Base-by-base conservation (phyloP, 2,797 vertebrate genomes). In the Acanthurus tractus region DNA sequence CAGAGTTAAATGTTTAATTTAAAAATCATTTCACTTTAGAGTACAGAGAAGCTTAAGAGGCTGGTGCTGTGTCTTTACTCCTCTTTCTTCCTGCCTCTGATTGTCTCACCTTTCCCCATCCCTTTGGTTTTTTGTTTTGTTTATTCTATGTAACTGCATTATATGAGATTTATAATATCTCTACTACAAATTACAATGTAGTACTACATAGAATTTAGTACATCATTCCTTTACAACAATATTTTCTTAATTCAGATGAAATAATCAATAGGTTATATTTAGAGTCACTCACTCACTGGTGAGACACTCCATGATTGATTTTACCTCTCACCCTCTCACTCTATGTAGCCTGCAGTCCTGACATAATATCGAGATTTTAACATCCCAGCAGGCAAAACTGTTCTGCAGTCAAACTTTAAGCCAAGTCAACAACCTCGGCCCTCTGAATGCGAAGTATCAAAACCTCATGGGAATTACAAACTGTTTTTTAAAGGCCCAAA, bases 291-390 rank as follows among this genome's bases (percentile, higher is more conserved):
- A 61, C n/a, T 54, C 29, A 14, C 70, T 56, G 44, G 38, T 40
- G 36, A 70, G 48, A 63, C 48, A n/a, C 55, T 34, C 10, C 0
- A 45, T 53, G 61, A 68, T 18, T 66, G 55, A 79, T 67, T 54
- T 57, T 48, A 42, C 22, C 36, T 58, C 76, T 77, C 66, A 70
- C 69, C 29, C 36, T 76, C 45, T 46, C 67, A 56, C 29, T 78
- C 56, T 63, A 55, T 76, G 66, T 44, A 72, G 66, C 56, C 78
- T 81, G 82, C 74, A 71, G 64, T 61, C 53, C 67, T 65, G 40
- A 86, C 74, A 84, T 84, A 63, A n/a, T 14, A 53, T 82, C 58
- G 53, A 80, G 34, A 76, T 79, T 63, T 63, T 69, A 23, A 57
- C 29, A 65, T 78, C 53, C 40, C 57, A 40, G 67, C 66, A 49